phyloP scores from a whole-genome alignment of 2,888 invertebrate species.

The Tetragonula carbonaria region DNA sequence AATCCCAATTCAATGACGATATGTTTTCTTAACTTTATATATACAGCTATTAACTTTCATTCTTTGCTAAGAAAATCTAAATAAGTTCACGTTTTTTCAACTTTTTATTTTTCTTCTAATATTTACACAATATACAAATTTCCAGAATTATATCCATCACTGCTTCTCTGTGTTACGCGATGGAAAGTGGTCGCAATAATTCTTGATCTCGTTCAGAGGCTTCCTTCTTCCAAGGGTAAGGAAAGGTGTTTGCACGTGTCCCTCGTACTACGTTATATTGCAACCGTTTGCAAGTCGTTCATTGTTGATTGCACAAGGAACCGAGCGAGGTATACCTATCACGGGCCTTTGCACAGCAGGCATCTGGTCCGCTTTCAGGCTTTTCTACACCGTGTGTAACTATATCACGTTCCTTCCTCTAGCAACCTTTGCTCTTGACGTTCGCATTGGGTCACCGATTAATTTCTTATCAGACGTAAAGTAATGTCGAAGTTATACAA shows the following conservation, averaged over 20 bases:
- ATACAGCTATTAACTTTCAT: not conserved
- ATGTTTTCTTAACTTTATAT: not conserved
- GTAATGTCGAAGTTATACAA: not conserved
- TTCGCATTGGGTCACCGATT: no score
- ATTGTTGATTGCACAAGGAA: conserved; percentile 72
- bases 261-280: conserved; percentile 36
- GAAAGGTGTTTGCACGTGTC: conserved; percentile 66
- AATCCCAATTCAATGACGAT: not conserved
- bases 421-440: conserved; percentile 11
- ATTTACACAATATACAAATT: not conserved
- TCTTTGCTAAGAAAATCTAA: not conserved
- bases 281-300: conserved; percentile 56
- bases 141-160: conserved; percentile 6
- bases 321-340: conserved; percentile 59
- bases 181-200: conserved; percentile 59
- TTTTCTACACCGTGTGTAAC: conserved; percentile 34
- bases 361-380: conserved; percentile 61
- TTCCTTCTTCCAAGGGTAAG: conserved; percentile 71
- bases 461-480: not conserved
- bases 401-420: conserved; percentile 16
- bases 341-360: conserved; percentile 69
- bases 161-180: conserved; percentile 31
- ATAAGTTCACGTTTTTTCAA: not conserved
- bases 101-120: not conserved
- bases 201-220: conserved; percentile 60